Evolutionary conservation across 2,113 vertebrate genomes (phyloP).

Genomic region (Chlamydotis undulata): DNA sequence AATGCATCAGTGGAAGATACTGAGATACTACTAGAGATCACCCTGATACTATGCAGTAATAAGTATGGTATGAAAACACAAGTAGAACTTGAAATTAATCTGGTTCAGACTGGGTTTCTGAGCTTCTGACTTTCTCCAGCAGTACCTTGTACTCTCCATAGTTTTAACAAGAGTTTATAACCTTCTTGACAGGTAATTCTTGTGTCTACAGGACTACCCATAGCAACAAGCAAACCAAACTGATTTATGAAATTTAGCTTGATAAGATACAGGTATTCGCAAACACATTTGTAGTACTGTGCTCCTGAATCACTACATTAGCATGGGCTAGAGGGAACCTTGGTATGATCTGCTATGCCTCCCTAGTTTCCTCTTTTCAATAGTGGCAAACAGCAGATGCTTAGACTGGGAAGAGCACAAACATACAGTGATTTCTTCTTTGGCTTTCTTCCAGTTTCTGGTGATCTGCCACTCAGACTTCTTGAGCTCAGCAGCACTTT

Average conservation of each 20-base stretch:
- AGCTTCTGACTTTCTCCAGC: background rate
- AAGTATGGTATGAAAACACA: background rate
- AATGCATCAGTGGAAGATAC: background rate
- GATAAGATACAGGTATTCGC: background rate
- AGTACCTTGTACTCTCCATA: background rate
- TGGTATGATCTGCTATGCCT: background rate
- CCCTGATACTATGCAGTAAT: background rate
- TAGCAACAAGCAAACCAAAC: background rate
- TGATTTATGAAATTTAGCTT: background rate
- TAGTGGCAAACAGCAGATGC: background rate
- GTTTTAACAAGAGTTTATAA: background rate
- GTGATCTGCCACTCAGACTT: background rate
- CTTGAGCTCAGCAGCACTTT: background rate
- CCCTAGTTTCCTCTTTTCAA: background rate
- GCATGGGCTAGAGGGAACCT: background rate
- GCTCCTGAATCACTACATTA: background rate
- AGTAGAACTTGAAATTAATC: background rate
- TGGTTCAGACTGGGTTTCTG: background rate
- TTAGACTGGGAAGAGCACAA: background rate
- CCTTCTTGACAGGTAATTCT: background rate
- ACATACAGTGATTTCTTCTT: background rate
- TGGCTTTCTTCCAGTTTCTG: background rate
- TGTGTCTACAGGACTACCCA: background rate
- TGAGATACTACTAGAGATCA: background rate
- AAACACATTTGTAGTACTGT: background rate